Evolutionary conservation across 2,888 invertebrate genomes (phyloP).

Genomic region (Drosophila affinis): DNA sequence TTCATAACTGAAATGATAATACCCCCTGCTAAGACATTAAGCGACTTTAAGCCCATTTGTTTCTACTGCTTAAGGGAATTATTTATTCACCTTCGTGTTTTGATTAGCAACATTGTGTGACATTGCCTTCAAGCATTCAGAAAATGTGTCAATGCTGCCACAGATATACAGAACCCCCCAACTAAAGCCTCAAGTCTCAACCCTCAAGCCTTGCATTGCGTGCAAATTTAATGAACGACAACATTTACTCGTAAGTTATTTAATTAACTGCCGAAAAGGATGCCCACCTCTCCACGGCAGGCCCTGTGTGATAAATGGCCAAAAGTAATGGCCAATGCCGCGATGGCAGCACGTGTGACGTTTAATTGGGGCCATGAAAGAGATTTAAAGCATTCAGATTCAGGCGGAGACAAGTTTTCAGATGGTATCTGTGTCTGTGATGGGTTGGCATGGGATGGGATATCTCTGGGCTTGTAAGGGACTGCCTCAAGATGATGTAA

Average conservation of each 20-base stretch:
- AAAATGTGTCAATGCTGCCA: conserved; percentile 41
- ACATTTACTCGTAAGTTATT: conserved; percentile 39
- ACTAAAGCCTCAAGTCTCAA: not conserved
- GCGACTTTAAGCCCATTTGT: not conserved
- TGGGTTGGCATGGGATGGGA: too few species aligned
- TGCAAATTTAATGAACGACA: conserved; percentile 27
- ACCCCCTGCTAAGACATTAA: not conserved
- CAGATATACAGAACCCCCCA: conserved; percentile 21
- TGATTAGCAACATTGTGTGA: conserved; percentile 48
- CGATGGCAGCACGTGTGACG: conserved; percentile 46
- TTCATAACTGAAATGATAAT: not conserved
- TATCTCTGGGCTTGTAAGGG: conserved; percentile 2
- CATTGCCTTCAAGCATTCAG: conserved; percentile 28
- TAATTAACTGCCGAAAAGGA: conserved; percentile 48
- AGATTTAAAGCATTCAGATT: conserved; percentile 43
- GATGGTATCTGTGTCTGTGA: conserved; percentile 33
- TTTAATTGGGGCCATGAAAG: conserved; percentile 47
- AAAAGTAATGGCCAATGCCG: conserved; percentile 39
- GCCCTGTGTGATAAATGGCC: conserved; percentile 29
- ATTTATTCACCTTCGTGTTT: conserved; percentile 28
- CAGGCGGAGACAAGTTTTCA: conserved; percentile 31
- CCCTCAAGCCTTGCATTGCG: conserved; percentile 16
- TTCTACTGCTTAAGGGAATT: conserved; percentile 29
- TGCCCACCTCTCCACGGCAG: conserved; percentile 15
- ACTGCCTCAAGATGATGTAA: conserved; percentile 32